A percentile compares a stretch with the other conserved stretches of the same genome.
These are phyloP conservation scores for Oxyteleia sp. DNA, from an alignment of 2,888 invertebrate genomes.

Conservation along the genomic window DNA sequence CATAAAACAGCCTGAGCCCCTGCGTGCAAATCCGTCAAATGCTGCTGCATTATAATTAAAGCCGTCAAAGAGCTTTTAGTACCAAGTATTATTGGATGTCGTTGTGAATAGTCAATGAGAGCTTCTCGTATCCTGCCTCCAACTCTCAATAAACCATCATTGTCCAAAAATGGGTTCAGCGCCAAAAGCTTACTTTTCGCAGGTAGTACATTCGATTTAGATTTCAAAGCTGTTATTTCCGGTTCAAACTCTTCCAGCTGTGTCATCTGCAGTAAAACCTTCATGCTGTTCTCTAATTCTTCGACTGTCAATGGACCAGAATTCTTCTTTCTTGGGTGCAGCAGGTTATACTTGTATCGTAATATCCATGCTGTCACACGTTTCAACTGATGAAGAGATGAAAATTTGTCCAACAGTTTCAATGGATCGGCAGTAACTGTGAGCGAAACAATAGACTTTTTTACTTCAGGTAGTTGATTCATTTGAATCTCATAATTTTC, in stretches of 20 bases:
- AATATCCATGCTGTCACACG: conserved; percentile 20
- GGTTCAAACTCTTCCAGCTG: neutral
- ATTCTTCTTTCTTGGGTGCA: conserved; percentile 10
- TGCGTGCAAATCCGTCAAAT: conserved; percentile 47
- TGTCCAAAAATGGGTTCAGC: conserved; percentile 24
- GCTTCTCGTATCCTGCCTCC: conserved; percentile 57
- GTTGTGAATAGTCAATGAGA: conserved; percentile 13
- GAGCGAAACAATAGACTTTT: neutral
- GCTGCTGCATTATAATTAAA: conserved; percentile 41
- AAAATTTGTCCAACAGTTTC: neutral
- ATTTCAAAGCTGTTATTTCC: conserved; percentile 1
- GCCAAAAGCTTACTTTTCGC: neutral
- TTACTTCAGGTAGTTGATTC: neutral
- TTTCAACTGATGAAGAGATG: neutral
- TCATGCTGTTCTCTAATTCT: neutral
- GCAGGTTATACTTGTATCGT: conserved; percentile 24
- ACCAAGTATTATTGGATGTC: conserved; percentile 38
- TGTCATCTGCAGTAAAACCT: neutral
- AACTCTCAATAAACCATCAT: conserved; percentile 43
- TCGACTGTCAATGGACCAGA: neutral
- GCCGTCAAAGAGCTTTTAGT: conserved; percentile 25
- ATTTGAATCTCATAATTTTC: neutral
- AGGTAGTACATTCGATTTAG: neutral
- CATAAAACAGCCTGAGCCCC: conserved; percentile 38
- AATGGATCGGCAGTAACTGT: conserved; percentile 7